Evolutionary conservation across 2,113 vertebrate genomes (phyloP).

Genomic region (Calyptommatus sinebrachiatus): DNA sequence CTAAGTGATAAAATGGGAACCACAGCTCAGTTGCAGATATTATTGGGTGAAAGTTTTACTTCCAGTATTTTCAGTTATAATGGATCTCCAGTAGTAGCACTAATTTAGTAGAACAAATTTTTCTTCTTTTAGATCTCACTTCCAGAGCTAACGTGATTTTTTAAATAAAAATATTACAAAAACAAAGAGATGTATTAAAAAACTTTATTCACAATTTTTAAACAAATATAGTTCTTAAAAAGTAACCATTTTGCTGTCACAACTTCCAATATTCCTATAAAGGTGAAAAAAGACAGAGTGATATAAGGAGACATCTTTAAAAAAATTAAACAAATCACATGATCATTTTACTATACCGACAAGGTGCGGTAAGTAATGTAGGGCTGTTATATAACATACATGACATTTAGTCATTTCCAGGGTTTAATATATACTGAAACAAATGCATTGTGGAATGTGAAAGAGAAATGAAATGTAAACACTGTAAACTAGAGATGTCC

Average conservation of each 20-base stretch:
- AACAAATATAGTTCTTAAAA: constrained; percentile 99
- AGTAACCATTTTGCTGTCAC: constrained; percentile 91
- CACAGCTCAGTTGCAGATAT: too few species aligned
- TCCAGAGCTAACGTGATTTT: background rate
- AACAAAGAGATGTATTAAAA: constrained; percentile 86
- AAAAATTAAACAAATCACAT: constrained; percentile 66
- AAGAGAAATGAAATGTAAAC: constrained; percentile 40
- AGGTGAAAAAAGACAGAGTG: constrained; percentile 79
- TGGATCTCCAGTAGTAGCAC: too few species aligned
- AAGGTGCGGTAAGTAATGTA: constrained; percentile 65
- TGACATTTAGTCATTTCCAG: constrained; percentile 54
- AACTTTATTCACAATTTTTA: constrained; percentile 97
- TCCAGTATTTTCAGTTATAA: too few species aligned
- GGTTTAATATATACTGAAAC: constrained; percentile 49
- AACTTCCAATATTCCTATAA: constrained; percentile 88
- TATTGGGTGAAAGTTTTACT: too few species aligned
- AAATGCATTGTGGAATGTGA: constrained; percentile 46
- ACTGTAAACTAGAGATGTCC: background rate
- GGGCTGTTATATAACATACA: constrained; percentile 67
- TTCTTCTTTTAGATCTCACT: background rate
- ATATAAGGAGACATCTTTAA: constrained; percentile 81
- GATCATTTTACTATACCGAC: constrained; percentile 65
- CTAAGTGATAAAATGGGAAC: too few species aligned
- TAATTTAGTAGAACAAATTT: background rate
- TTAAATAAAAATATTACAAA: constrained; percentile 37